Base-by-base conservation (phyloP, 2,113 vertebrate genomes). In the Clupea harengus region DNA sequence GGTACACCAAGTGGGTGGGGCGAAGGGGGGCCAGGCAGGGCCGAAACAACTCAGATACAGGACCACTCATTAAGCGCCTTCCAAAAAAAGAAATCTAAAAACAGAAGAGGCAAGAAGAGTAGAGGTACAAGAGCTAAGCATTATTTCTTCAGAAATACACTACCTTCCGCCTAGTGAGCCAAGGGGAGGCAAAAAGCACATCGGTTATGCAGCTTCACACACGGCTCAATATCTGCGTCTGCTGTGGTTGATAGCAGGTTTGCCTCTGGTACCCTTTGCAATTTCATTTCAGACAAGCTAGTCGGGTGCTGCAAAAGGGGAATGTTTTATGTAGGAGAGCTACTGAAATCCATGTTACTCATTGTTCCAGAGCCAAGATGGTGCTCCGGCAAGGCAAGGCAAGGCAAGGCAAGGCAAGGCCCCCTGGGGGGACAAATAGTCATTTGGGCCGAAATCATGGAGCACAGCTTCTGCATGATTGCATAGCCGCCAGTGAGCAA, bases 401-500 rank as follows among this genome's bases (percentile, higher is more conserved):
- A 4, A 72, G 64, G n/a, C 64, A 15, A 11, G 64, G 64, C 64
- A 4, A 32, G 64, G 64, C 64, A 4, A 72, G 64, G 13, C 9
- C 64, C 25, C 64, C 64, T 28, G n/a, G 64, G 64, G 64, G 64
- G 22, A 64, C 60, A 64, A 64, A 64, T 6, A 64, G 64, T 72
- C 64, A 72, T 72, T 72, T 72, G n/a, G 64, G 64, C 64, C 25
- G 0, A 72, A 72, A 72, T 72, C 64, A 72, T 72, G 64, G 64
- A 28, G 64, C 64, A 72, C n/a, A 28, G 64, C 25, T 72, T 72
- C 64, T 72, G 64, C 64, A 72, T 72, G 64, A 72, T 72, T 72
- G 64, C 64, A 28, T 32, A 32, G 64, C 64, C 25, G 25, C 11
- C n/a, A 15, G 64, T 72, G 64, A 72, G 64, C 32, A 72, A 72